phyloP scores from a whole-genome alignment of 2,888 invertebrate species.

The Erebia ligea region DNA sequence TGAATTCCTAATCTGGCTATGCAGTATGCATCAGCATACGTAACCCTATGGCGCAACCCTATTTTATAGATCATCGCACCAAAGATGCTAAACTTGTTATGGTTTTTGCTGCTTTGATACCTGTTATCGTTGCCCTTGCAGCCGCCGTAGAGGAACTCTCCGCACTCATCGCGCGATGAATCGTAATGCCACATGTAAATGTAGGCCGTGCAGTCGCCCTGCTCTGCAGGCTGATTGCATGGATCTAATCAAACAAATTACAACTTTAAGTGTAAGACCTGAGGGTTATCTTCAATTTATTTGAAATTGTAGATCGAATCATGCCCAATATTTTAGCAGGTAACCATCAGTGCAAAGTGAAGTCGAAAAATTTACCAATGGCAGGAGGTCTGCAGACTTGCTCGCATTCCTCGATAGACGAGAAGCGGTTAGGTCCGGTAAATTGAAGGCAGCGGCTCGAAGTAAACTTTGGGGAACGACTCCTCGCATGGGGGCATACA shows the following conservation, averaged over 20 bases:
- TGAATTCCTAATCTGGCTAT: neutral
- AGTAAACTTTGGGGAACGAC: conserved; percentile 87
- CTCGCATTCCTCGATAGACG: conserved; percentile 85
- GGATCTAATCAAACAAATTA: conserved; percentile 54
- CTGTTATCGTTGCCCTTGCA: conserved; percentile 96
- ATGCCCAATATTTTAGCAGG: no score
- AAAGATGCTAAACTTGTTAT: neutral
- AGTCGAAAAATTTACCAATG: neutral
- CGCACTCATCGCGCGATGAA: conserved; percentile 84
- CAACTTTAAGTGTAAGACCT: neutral
- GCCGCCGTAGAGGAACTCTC: conserved; percentile 94
- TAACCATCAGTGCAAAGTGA: neutral
- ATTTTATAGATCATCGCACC: neutral
- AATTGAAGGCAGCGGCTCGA: conserved; percentile 88
- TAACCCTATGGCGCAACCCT: neutral
- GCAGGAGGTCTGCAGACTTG: conserved; percentile 51
- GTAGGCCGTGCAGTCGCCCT: conserved; percentile 90
- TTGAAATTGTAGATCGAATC: no score
- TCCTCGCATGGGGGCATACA: conserved; percentile 89
- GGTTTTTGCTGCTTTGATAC: conserved; percentile 69
- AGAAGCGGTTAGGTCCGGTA: conserved; percentile 91
- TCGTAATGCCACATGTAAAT: conserved; percentile 92
- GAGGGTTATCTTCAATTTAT: no score
- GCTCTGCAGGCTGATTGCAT: conserved; percentile 88
- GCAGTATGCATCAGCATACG: neutral